Conservation (phyloP, 2,888 invertebrate species). For the Anthophora plumipes region DNA sequence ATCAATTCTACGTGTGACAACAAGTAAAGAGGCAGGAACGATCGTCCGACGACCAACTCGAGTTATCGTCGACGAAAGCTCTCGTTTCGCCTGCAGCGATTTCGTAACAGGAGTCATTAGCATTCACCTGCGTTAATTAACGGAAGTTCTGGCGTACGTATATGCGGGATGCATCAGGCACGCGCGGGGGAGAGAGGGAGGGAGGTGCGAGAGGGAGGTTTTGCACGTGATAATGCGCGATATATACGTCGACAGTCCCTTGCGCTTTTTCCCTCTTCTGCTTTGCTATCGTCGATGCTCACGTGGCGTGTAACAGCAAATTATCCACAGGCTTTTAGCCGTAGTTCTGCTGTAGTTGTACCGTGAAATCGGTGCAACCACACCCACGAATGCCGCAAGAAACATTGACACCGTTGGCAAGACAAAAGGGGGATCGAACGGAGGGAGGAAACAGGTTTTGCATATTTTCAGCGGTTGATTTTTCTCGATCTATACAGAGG, state of each 20-base stretch:
- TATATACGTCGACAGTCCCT: conserved; percentile 59
- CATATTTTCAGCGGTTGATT: conserved; percentile 14
- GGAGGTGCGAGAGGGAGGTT: conserved; percentile 15
- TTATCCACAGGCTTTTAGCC: conserved; percentile 82
- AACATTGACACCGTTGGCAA: conserved; percentile 31
- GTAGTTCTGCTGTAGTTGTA: conserved; percentile 77
- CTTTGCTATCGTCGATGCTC: conserved; percentile 64
- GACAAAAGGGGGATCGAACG: conserved; percentile 45
- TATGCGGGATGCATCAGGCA: conserved; percentile 58
- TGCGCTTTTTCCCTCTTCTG: conserved; percentile 70
- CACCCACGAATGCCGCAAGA: conserved; percentile 71
- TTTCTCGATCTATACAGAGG: not conserved
- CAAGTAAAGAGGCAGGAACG: not conserved
- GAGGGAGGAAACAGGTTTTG: conserved; percentile 28
- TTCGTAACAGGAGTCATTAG: conserved; percentile 74
- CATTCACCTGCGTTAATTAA: conserved; percentile 73
- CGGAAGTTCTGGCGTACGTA: conserved; percentile 70
- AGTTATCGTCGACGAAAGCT: conserved; percentile 66
- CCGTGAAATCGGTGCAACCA: conserved; percentile 81
- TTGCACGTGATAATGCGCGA: conserved; percentile 69
- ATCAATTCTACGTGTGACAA: too few relatives aligned
- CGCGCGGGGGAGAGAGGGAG: conserved; percentile 1
- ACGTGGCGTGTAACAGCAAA: conserved; percentile 71
- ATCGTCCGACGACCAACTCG: conserved; percentile 27
- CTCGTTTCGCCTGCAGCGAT: conserved; percentile 69